These are phyloP conservation scores for Brachionichthys hirsutus DNA, from an alignment of 2,113 vertebrate species.

Conservation along the genomic window DNA sequence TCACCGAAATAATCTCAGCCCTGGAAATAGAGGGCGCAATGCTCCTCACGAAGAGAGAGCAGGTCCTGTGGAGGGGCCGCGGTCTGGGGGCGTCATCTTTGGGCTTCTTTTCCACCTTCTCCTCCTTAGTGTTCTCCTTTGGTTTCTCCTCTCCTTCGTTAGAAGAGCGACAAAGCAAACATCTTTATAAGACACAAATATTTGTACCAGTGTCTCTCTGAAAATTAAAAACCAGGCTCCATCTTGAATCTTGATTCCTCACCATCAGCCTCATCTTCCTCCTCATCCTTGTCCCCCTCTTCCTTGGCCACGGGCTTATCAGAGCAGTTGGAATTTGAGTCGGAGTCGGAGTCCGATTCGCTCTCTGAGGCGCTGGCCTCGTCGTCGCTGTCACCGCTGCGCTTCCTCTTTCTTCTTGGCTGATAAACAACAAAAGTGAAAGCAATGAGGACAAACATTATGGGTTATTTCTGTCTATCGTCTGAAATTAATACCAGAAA, in stretches of 20 bases:
- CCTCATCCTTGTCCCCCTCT: constrained; percentile 68
- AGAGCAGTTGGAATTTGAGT: constrained; percentile 77
- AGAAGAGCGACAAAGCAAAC: background rate
- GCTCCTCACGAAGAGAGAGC: constrained; percentile 90
- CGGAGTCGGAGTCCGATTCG: constrained; percentile 80
- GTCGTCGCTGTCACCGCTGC: constrained; percentile 86
- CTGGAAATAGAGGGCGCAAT: constrained; percentile 89
- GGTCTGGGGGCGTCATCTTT: constrained; percentile 84
- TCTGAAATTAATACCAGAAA: background rate
- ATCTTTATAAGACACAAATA: background rate
- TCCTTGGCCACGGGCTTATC: constrained; percentile 79
- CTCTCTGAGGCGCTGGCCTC: constrained; percentile 85
- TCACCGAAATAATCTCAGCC: constrained; percentile 89
- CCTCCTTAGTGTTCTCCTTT: constrained; percentile 64
- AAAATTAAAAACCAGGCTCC: background rate
- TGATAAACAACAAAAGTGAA: constrained; percentile 38
- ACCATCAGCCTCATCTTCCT: constrained; percentile 65
- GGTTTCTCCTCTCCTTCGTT: constrained; percentile 62
- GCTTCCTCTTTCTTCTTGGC: constrained; percentile 84
- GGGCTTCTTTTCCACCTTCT: constrained; percentile 79
- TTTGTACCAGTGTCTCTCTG: background rate
- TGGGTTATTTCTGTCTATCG: background rate
- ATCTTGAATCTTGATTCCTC: background rate
- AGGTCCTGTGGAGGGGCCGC: constrained; percentile 87
- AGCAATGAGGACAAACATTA: background rate